Base-by-base conservation (phyloP, 2,888 invertebrate genomes). In the Parochlus steinenii region DNA sequence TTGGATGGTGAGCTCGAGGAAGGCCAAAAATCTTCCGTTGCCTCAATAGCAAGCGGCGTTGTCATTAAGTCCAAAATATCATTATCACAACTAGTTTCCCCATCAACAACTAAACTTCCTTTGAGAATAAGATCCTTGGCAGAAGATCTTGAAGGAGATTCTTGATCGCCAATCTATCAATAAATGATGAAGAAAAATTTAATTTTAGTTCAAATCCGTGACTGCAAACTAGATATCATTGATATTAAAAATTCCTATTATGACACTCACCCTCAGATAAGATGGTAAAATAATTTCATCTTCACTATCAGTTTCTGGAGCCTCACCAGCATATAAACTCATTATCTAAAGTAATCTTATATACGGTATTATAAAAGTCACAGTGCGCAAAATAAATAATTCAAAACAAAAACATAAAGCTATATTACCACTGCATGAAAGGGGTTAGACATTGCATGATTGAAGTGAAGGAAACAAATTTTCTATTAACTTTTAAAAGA, bases 101-200 rank as follows among this genome's bases (percentile, higher is more conserved):
- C 36, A 12, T 36, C 36, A 11, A 36, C 24, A 6, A 36, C 36
- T n/a, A n/a, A n/a, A 14, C 8, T 22, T 23, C 36, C 30, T 30
- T 36, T 36, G 3, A 36, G 6, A 4, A 36, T 5, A 11, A 30
- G 8, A 12, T 36, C 36, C n/a, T 24, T 23, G n/a, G 36, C 8
- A 22, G 18, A 6, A 11, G 36, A 25, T 23, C 24, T 30, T 19
- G 29, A 23, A 2, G 17, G 3, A 16, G 15, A 6, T 11, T 30
- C 30, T 6, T 36, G 29, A 16, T 28, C 30, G 6, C 36, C 36
- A 36, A 36, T 36, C 36, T 36, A 7, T 6, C 8, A 30, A 18
- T 30, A 5, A 6, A 18, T 8, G 12, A 18, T 18, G n/a, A 5
- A n/a, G 11, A 2, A 18, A 3, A 19, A 18, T 19, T 8, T 18